Percentiles rank a stretch among this genome's conserved stretches.
Evolutionary conservation across 2,113 vertebrate genomes (phyloP).

Genomic region (Sarotherodon lohbergeri): DNA sequence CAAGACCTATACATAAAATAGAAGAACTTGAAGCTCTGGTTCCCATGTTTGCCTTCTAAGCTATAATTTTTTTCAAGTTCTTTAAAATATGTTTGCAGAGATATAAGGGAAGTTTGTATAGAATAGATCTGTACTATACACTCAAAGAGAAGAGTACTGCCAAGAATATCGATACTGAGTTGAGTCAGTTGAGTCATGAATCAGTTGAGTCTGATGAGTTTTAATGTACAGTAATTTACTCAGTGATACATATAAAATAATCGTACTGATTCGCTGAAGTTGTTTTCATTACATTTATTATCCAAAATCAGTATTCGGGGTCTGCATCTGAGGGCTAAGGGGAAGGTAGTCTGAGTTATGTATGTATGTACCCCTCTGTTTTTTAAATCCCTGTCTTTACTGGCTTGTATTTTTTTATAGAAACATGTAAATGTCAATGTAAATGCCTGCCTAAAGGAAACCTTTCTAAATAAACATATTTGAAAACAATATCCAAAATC

Average conservation of each 20-base stretch:
- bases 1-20: neutral
- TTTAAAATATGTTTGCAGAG: neutral
- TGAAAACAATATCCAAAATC: neutral
- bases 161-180: neutral
- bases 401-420: neutral
- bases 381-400: neutral
- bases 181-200: too few relatives aligned
- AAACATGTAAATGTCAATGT: neutral
- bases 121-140: neutral
- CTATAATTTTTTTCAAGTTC: neutral
- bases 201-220: neutral
- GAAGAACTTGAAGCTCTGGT: neutral
- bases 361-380: neutral
- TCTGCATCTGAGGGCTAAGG: neutral
- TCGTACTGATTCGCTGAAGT: neutral
- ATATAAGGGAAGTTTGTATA: neutral
- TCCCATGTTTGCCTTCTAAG: neutral
- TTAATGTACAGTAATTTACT: neutral
- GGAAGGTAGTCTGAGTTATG: neutral
- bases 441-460: neutral
- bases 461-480: neutral
- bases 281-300: neutral
- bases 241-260: neutral
- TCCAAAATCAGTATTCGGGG: rapidly evolving
- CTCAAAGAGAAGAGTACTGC: neutral